Percentiles rank a stretch among this genome's conserved stretches.
Conservation (phyloP, 2,888 invertebrate genomes). For the Linnaemya tessellans region DNA sequence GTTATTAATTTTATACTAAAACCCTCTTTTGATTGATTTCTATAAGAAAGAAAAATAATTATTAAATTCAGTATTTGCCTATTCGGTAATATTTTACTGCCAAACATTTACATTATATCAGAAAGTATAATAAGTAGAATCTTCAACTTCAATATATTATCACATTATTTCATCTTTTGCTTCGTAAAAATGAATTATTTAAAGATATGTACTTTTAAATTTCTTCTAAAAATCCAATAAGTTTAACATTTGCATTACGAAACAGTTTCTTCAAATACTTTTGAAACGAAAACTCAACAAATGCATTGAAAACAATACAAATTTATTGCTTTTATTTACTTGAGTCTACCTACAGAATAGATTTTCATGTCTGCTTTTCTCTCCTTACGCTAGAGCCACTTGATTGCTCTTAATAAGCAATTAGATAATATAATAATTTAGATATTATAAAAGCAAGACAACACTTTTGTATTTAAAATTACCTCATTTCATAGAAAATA, state of each 20-base stretch:
- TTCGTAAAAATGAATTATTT: too few species aligned
- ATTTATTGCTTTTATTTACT: slow-evolving; percentile 2
- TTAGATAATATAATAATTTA: slow-evolving; percentile 14
- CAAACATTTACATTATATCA: too few species aligned
- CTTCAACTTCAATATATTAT: too few species aligned
- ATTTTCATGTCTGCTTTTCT: not conserved
- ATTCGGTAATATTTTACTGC: too few species aligned
- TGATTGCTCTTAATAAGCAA: slow-evolving; percentile 14
- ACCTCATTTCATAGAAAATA: slow-evolving; percentile 2
- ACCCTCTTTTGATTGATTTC: too few species aligned
- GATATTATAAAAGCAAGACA: not conserved
- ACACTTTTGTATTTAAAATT: slow-evolving; percentile 13
- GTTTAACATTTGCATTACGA: not conserved
- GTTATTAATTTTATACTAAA: too few species aligned
- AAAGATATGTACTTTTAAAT: too few species aligned
- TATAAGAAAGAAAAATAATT: too few species aligned
- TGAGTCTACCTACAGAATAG: not conserved
- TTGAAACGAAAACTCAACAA: not conserved
- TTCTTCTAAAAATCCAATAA: not conserved
- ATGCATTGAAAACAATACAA: not conserved
- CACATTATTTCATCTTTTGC: too few species aligned
- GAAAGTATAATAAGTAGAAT: too few species aligned
- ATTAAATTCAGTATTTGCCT: too few species aligned
- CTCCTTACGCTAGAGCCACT: not conserved
- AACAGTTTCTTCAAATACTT: not conserved